Base-by-base conservation (phyloP, 2,888 invertebrate species). In the Polia nebulosa region DNA sequence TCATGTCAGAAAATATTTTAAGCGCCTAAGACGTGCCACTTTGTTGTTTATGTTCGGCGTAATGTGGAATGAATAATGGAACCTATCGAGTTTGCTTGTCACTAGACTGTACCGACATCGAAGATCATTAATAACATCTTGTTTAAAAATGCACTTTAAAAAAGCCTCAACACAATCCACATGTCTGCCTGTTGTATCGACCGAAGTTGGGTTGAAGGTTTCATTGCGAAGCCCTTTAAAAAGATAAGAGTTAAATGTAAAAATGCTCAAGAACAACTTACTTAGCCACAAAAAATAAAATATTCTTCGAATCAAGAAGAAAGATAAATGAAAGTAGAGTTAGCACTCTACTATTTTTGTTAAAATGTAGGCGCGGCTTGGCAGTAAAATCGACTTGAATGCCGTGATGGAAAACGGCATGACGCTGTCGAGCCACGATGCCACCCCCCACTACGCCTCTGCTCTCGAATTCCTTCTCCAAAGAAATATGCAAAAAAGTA, bases 1-100 rank as follows among this genome's bases (percentile, higher is more conserved):
- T 72, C 64, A 81, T 69, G 69, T 68, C 64, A 65, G 56, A 58
- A 70, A 67, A 72, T 71, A 72, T 76, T 78, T 81, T 79, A 81
- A 72, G 78, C 72, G 39, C 59, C 56, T 60, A 55, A 59, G 80
- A 67, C 60, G 53, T 64, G 64, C 44, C 62, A 65, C 47, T 72
- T 64, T 53, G 56, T 44, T 49, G 63, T 59, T 68, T 56, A 60
- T 75, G 65, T 62, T 61, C 64, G 45, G 44, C 27, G 45, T 62
- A 57, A 75, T 64, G 49, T 60, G 51, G 29, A 39, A 68, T 65
- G 66, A 78, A 78, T 72, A 57, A 78, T 75, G 65, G 41, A 78
- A 57, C 51, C 55, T 76, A 39, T 39, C 41, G n/a, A 58, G 68
- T 45, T 68, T n/a, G 52, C 52, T 57, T 41, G 32, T 45, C 15